These are phyloP conservation scores for Volucella inanis DNA, from an alignment of 2,888 invertebrate species.

Conservation along the genomic window DNA sequence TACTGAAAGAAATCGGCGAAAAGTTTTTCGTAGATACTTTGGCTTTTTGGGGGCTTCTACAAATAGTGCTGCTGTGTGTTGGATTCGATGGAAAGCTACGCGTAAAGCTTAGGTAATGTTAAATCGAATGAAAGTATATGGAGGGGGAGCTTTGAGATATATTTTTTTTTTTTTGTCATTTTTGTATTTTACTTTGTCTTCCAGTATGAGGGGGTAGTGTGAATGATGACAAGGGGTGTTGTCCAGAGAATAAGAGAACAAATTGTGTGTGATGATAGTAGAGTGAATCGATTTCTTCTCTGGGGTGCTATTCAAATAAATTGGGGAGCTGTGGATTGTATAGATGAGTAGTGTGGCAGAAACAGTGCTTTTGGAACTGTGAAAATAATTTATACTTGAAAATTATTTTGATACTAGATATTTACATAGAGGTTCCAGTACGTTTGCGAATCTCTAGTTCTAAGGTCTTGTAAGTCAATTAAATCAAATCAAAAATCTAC, in stretches of 20 bases:
- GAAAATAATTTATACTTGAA: neutral
- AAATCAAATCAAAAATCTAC: too few species aligned
- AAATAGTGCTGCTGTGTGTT: neutral
- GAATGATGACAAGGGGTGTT: slow-evolving; percentile 4
- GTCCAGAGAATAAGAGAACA: slow-evolving; percentile 18
- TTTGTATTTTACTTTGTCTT: slow-evolving; percentile 4
- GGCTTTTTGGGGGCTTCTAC: slow-evolving; percentile 44
- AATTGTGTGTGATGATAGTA: slow-evolving; percentile 1
- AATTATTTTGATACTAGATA: too few species aligned
- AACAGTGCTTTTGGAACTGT: slow-evolving; percentile 47
- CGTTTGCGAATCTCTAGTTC: too few species aligned
- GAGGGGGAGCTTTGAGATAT: slow-evolving; percentile 39
- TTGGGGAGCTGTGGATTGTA: slow-evolving; percentile 13
- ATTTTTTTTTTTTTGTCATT: slow-evolving; percentile 22
- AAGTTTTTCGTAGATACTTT: slow-evolving; percentile 76
- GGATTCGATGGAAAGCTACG: slow-evolving; percentile 6
- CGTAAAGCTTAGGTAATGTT: slow-evolving; percentile 33
- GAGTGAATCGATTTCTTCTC: slow-evolving; percentile 63
- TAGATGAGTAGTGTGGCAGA: neutral
- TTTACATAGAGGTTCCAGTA: too few species aligned
- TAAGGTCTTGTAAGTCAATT: too few species aligned
- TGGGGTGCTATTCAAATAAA: slow-evolving; percentile 39
- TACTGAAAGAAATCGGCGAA: slow-evolving; percentile 78
- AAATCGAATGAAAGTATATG: slow-evolving; percentile 6
- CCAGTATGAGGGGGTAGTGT: slow-evolving; percentile 31